phyloP scores from a whole-genome alignment of 2,888 invertebrate species.

The Drosophila prolongata region DNA sequence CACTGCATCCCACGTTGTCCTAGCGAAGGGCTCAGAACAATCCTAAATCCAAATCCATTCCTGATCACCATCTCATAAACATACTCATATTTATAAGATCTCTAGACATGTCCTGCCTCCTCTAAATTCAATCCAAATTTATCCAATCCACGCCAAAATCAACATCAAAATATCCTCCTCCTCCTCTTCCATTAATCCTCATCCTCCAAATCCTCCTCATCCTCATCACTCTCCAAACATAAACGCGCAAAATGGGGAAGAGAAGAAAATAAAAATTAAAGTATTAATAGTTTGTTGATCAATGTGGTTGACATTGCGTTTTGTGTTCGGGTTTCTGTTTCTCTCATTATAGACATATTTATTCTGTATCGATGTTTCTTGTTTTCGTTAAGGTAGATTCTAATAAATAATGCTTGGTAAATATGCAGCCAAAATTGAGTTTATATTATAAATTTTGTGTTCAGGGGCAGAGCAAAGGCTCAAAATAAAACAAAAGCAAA shows the following conservation, averaged over 20 bases:
- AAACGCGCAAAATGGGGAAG: slow-evolving; percentile 77
- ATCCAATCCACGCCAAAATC: slow-evolving; percentile 46
- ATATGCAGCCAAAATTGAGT: slow-evolving; percentile 40
- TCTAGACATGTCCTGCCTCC: slow-evolving; percentile 60
- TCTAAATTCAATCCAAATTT: slow-evolving; percentile 65
- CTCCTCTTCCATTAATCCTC: slow-evolving; percentile 68
- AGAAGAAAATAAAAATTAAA: slow-evolving; percentile 71
- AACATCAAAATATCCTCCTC: slow-evolving; percentile 52
- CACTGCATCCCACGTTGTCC: slow-evolving; percentile 70
- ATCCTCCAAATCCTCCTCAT: slow-evolving; percentile 42
- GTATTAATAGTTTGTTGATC: slow-evolving; percentile 67
- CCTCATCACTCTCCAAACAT: slow-evolving; percentile 71
- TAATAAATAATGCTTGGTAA: slow-evolving; percentile 50
- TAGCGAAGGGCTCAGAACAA: slow-evolving; percentile 52
- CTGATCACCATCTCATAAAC: slow-evolving; percentile 48
- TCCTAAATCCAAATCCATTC: slow-evolving; percentile 62
- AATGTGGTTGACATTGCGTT: slow-evolving; percentile 46
- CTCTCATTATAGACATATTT: slow-evolving; percentile 58
- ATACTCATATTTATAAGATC: slow-evolving; percentile 34
- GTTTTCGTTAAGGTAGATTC: slow-evolving; percentile 48
- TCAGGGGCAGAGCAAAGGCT: slow-evolving; percentile 25
- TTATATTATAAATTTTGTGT: slow-evolving; percentile 2
- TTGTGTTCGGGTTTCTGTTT: slow-evolving; percentile 53
- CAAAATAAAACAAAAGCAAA: slow-evolving; percentile 20
- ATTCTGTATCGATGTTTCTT: slow-evolving; percentile 41